These are phyloP conservation scores for Tragulus kanchil DNA, from an alignment of 2,113 vertebrate genomes.

Conservation along the genomic window DNA sequence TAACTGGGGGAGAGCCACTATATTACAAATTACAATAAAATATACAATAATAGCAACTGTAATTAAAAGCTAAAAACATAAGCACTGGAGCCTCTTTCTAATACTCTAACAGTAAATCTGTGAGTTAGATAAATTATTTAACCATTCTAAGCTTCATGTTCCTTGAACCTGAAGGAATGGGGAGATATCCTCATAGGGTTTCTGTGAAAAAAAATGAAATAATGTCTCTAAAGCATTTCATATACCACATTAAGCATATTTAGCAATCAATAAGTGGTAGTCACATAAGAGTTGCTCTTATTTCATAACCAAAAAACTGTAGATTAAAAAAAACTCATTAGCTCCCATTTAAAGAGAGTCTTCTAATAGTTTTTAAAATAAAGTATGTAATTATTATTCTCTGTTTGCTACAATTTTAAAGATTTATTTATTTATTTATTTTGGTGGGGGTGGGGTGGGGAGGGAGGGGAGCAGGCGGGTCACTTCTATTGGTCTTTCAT, in stretches of 20 bases:
- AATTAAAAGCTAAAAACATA: slow-evolving; percentile 38
- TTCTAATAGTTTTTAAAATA: slow-evolving; percentile 43
- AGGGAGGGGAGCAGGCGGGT: no score
- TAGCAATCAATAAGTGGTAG: neutral
- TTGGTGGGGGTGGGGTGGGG: no score
- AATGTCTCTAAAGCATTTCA: slow-evolving; percentile 53
- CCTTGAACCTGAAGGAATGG: slow-evolving; percentile 29
- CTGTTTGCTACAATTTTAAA: slow-evolving; percentile 13
- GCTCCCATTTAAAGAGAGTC: slow-evolving; percentile 40
- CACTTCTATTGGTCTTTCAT: no score
- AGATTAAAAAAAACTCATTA: neutral
- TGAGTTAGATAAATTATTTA: neutral
- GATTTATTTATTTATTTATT: neutral
- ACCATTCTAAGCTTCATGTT: neutral
- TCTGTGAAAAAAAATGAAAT: slow-evolving; percentile 39
- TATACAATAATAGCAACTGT: neutral
- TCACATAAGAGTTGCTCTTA: slow-evolving; percentile 7
- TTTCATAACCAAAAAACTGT: neutral
- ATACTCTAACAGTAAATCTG: neutral
- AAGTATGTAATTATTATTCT: slow-evolving; percentile 10
- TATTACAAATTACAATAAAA: slow-evolving; percentile 45
- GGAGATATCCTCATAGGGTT: neutral
- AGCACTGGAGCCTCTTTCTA: neutral
- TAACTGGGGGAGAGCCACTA: slow-evolving; percentile 43
- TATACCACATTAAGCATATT: neutral